A percentile compares a stretch with the other conserved stretches of the same genome.
These are phyloP conservation scores for Hartigia nigra DNA, from an alignment of 2,888 invertebrate species.

Conservation along the genomic window DNA sequence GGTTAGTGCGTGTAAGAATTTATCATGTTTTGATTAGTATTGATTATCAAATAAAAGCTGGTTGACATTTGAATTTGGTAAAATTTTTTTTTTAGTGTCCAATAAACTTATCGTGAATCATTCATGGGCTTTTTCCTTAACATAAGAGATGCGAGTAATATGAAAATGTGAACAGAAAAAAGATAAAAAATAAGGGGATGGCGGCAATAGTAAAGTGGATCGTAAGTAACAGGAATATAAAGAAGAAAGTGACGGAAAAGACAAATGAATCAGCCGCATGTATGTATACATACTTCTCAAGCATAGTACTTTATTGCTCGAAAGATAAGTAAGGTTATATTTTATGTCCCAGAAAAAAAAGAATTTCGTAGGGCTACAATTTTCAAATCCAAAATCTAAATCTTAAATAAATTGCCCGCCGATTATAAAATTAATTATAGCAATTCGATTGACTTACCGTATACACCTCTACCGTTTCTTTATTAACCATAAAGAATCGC, in stretches of 20 bases:
- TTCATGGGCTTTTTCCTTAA: background rate
- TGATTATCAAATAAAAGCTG: background rate
- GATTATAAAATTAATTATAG: background rate
- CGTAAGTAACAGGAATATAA: background rate
- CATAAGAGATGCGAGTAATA: background rate
- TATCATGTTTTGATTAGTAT: too few relatives aligned
- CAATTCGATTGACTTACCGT: background rate
- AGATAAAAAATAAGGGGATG: background rate
- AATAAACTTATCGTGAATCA: background rate
- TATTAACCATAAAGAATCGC: background rate
- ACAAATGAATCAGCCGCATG: background rate
- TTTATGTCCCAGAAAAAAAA: too few relatives aligned
- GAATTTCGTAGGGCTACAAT: too few relatives aligned
- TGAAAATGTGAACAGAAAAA: background rate
- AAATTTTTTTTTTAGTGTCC: background rate
- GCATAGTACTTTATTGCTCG: too few relatives aligned
- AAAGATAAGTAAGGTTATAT: too few relatives aligned
- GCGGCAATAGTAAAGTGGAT: background rate
- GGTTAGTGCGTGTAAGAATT: background rate
- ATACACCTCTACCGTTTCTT: background rate
- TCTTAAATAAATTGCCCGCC: conserved; percentile 17
- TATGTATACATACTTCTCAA: background rate
- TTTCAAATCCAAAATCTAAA: conserved; percentile 4
- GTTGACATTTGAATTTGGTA: background rate
- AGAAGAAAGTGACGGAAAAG: background rate